Evolutionary conservation across 1,140 invertebrate species (phyloP).

Genomic region (Drosophila lini): DNA sequence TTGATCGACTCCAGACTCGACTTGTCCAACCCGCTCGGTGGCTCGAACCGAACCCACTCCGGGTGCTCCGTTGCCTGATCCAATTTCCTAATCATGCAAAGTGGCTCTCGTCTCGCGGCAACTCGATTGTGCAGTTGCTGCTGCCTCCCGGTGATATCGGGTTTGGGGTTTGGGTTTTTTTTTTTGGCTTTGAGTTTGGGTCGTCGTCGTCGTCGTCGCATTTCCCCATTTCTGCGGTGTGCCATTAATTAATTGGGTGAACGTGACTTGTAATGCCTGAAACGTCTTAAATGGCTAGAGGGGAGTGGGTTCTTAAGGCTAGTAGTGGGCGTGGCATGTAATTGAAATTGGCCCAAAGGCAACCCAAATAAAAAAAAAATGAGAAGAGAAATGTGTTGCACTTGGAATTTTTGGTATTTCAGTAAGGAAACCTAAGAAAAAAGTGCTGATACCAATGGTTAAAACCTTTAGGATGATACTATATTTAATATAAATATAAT

Average conservation of each 20-base stretch:
- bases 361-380: neutral
- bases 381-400: slow-evolving; percentile 3
- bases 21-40: slow-evolving; percentile 46
- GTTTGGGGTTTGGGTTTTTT: slow-evolving; percentile 13
- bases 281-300: slow-evolving; percentile 1
- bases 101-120: slow-evolving; percentile 39
- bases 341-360: slow-evolving; percentile 5
- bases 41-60: slow-evolving; percentile 26
- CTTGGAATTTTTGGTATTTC: slow-evolving; percentile 6
- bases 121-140: slow-evolving; percentile 30
- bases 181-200: slow-evolving; percentile 26
- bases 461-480: neutral
- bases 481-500: neutral
- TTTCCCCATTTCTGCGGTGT: slow-evolving; percentile 36
- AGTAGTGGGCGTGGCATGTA: slow-evolving; percentile 9
- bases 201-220: slow-evolving; percentile 10
- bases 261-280: slow-evolving; percentile 34
- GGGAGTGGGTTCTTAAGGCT: neutral
- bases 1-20: slow-evolving; percentile 41
- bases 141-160: slow-evolving; percentile 29
- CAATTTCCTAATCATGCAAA: slow-evolving; percentile 62
- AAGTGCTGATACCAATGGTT: neutral
- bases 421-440: neutral
- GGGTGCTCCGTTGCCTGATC: slow-evolving; percentile 52
- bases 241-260: slow-evolving; percentile 55